phyloP scores from a whole-genome alignment of 2,888 invertebrate species.

The Cerastis rubricosa region DNA sequence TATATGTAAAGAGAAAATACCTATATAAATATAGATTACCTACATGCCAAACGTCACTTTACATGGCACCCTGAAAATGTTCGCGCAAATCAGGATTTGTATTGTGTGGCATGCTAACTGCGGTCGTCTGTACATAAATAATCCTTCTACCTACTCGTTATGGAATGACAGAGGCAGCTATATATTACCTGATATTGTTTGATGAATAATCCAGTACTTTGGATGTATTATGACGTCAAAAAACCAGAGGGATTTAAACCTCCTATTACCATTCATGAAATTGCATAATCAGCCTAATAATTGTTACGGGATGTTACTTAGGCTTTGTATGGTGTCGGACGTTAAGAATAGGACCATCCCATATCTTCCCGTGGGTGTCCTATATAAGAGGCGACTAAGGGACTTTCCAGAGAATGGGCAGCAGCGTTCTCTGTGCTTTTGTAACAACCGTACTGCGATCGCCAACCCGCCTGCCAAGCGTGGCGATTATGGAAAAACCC shows the following conservation, averaged over 20 bases:
- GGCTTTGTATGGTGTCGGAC: too few species aligned
- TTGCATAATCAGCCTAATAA: background rate
- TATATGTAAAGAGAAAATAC: constrained; percentile 45
- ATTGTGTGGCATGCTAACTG: constrained; percentile 44
- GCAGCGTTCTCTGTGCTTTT: too few species aligned
- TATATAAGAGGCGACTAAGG: too few species aligned
- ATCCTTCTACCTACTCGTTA: constrained; percentile 11
- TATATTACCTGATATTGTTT: constrained; percentile 54
- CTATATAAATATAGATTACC: constrained; percentile 39
- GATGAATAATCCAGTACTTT: constrained; percentile 36
- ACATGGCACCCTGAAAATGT: constrained; percentile 32
- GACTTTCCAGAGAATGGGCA: too few species aligned
- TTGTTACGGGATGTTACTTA: background rate
- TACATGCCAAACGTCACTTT: constrained; percentile 21
- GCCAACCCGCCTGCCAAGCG: too few species aligned
- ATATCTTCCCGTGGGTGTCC: too few species aligned
- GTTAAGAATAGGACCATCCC: too few species aligned
- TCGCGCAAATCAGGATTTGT: constrained; percentile 41
- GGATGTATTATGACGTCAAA: constrained; percentile 25
- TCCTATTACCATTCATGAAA: background rate
- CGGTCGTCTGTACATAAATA: constrained; percentile 12
- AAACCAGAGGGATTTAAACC: constrained; percentile 1
- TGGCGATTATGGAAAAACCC: too few species aligned
- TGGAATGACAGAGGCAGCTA: constrained; percentile 10
- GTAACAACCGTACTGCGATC: too few species aligned